Evolutionary conservation across 2,797 vertebrate genomes (phyloP), one percentile per base, ranked within the genome.

Genomic region (Oceanodroma leucorhoa): DNA sequence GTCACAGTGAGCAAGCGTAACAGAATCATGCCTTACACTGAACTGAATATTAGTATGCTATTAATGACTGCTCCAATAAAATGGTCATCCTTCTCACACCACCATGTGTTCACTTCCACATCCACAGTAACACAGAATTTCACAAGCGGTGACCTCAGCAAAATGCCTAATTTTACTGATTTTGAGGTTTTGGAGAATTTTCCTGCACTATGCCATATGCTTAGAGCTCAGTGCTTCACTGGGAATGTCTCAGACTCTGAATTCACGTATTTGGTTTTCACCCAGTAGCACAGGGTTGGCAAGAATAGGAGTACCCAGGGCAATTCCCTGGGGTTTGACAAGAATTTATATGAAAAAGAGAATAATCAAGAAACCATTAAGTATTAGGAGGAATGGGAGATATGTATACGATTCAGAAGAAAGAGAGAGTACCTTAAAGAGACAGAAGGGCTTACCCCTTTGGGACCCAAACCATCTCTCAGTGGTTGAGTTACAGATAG

Each of bases 131-230:
- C 4, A 69, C 5, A 36, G 11, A 34, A 79, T 67, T 87, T 82
- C 48, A 70, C 10, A 70, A 43, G 26, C 0, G 0, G 0, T 32
- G 13, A 46, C 18, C 5, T 75, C 29, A 69, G 16, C 5, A 45
- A 50, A 77, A 62, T 19, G 18, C 8, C 14, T 45, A 12, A 69
- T 72, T 79, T 71, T 86, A 65, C 21, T 45, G 9, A 53, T 67
- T 71, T 65, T 1, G 6, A 72, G 22, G 17, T 36, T 32, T 66
- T 29, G 6, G 30, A 43, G 43, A 64, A 22, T 58, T 67, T 81
- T 60, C 17, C n/a, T 64, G 22, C 19, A 24, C 30, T 48, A 10
- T 43, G 9, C 2, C 8, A 3, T 48, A 4, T 55, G 51, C 17
- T 61, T 43, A 51, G 14, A 66, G 16, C 23, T 29, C n/a, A 67